These are phyloP conservation scores for Coelinius sp. DNA, from an alignment of 2,888 invertebrate species.

Conservation along the genomic window DNA sequence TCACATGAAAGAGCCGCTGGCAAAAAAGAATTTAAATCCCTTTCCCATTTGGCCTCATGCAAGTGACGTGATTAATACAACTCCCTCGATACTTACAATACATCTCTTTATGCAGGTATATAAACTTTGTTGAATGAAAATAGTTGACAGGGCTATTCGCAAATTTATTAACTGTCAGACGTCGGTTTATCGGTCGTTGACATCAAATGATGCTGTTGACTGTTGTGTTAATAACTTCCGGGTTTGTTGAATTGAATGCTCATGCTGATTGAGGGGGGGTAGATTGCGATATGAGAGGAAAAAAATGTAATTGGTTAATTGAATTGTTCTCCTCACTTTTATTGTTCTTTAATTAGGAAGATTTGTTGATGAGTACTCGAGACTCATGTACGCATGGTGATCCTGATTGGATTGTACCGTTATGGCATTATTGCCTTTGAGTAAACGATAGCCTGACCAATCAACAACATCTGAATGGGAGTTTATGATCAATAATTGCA, in stretches of 20 bases:
- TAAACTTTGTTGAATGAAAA: not conserved
- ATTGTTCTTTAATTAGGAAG: not conserved
- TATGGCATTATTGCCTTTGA: conserved; percentile 46
- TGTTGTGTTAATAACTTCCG: conserved; percentile 9
- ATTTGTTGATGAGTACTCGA: not conserved
- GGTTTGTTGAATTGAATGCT: not conserved
- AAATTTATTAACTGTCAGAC: not conserved
- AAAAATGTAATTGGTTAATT: not conserved
- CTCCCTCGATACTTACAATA: not conserved
- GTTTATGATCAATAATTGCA: not conserved
- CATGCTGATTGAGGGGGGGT: not conserved
- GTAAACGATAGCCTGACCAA: conserved; percentile 45
- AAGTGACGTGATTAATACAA: conserved; percentile 23
- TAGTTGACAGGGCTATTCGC: conserved; percentile 10
- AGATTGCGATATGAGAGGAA: not conserved
- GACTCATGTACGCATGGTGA: not conserved
- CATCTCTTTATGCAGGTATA: not conserved
- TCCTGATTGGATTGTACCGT: conserved; percentile 8
- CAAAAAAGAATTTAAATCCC: not conserved
- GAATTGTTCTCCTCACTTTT: not conserved
- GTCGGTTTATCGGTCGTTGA: conserved; percentile 2
- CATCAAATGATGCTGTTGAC: not conserved
- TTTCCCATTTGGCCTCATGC: not conserved
- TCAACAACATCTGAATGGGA: conserved; percentile 41
- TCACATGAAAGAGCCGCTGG: conserved; percentile 22